These are phyloP conservation scores for Taenaris catops DNA, from an alignment of 2,888 invertebrate species.

Conservation along the genomic window DNA sequence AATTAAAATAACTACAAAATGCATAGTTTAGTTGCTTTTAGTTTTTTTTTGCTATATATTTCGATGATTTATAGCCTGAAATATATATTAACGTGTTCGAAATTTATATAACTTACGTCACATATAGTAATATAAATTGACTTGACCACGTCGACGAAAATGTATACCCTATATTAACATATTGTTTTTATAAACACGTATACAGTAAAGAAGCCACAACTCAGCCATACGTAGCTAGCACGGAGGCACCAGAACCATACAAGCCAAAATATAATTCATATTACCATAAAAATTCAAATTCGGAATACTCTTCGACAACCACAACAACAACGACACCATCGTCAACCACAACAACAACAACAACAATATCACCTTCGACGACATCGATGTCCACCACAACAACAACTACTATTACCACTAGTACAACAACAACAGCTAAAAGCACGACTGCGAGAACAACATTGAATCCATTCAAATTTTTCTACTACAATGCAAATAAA, in stretches of 20 bases:
- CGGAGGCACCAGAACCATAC: constrained; percentile 42
- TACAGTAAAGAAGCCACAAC: constrained; percentile 69
- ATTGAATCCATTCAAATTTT: constrained; percentile 42
- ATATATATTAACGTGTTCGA: background rate
- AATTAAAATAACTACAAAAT: too few species aligned
- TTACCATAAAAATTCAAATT: constrained; percentile 29
- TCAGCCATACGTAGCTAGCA: constrained; percentile 64
- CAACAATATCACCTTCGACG: constrained; percentile 24
- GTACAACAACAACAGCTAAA: constrained; percentile 25
- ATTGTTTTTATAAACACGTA: constrained; percentile 42
- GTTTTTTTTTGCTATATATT: too few species aligned
- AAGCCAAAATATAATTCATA: constrained; percentile 41
- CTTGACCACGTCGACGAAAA: too few species aligned
- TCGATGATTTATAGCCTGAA: too few species aligned
- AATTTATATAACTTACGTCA: too few species aligned
- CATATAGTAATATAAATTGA: too few species aligned
- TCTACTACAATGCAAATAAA: constrained; percentile 33
- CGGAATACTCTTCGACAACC: constrained; percentile 28
- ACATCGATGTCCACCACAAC: constrained; percentile 30
- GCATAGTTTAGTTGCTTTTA: too few species aligned
- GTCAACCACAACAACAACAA: constrained; percentile 27
- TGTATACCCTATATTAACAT: constrained; percentile 42
- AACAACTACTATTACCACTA: constrained; percentile 26
- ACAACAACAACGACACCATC: constrained; percentile 27
- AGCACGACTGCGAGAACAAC: constrained; percentile 37